Evolutionary conservation across 2,113 vertebrate species (phyloP).

Genomic region (Lasiurus borealis): DNA sequence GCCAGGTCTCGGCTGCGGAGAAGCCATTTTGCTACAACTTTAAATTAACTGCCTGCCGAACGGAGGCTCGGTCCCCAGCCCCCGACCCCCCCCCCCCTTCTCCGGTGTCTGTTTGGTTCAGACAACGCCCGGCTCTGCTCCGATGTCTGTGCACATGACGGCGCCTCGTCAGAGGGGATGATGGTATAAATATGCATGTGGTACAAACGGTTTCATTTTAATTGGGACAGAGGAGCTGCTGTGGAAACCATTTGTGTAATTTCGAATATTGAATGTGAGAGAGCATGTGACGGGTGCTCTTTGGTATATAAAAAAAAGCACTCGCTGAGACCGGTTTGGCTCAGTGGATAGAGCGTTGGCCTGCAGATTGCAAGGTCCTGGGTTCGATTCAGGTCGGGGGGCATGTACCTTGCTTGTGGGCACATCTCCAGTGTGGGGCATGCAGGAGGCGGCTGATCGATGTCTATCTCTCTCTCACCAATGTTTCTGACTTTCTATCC

Average conservation of each 20-base stretch:
- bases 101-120: background rate
- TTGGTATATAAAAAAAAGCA: background rate
- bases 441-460: no score
- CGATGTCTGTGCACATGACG: background rate
- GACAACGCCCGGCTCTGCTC: background rate
- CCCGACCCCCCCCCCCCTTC: background rate
- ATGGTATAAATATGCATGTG: slow-evolving; percentile 66
- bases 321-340: no score
- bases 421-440: no score
- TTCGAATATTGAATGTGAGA: slow-evolving; percentile 66
- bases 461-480: no score
- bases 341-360: no score
- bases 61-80: background rate
- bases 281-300: slow-evolving; percentile 19
- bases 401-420: no score
- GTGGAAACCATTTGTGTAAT: slow-evolving; percentile 61
- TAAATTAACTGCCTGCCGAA: slow-evolving; percentile 66
- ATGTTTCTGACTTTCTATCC: no score
- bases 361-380: no score
- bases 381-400: no score
- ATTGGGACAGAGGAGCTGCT: slow-evolving; percentile 60
- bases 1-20: slow-evolving; percentile 13
- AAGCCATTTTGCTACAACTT: slow-evolving; percentile 55
- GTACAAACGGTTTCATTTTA: slow-evolving; percentile 73
- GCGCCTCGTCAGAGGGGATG: slow-evolving; percentile 39